Base-by-base conservation (phyloP, 2,888 invertebrate genomes). In the Argyresthia albistria region DNA sequence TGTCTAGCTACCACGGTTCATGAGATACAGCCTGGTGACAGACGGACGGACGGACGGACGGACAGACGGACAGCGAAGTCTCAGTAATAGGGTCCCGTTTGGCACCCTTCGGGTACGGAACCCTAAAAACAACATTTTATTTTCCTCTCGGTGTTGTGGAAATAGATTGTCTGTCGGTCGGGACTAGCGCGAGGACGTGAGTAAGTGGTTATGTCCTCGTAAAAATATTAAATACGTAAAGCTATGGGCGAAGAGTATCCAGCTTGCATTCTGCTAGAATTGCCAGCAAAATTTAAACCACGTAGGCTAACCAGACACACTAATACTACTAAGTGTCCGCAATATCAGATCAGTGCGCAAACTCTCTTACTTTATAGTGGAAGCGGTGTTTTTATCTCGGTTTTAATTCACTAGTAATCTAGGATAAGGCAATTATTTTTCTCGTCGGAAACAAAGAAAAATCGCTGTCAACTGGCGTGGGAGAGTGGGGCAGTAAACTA, bases 401-500 rank as follows among this genome's bases (percentile, higher is more conserved):
- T 35, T 47, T 47, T 47, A 47, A 47, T 47, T 47, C 35, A 35
- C 47, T 47, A 35, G 47, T 47, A 47, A 47, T 48, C 37, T 48
- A 37, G 36, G 48, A 48, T 48, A 37, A 48, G 15, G 63, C 60
- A 61, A 63, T 66, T 64, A 63, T 59, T 67, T 65, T 63, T 63
- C 59, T 56, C 45, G 43, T 62, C 15, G 63, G 65, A 66, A 66
- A 66, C 65, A 70, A 69, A 67, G 66, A 65, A 60, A 61, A 65
- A 65, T 66, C 64, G 61, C 63, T 58, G 53, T 46, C 51, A 53
- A 46, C 57, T 55, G 59, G 59, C 54, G 52, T 57, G 57, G 51
- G 58, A 55, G 59, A 60, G 64, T 65, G 63, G 66, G 70, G 65
- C 64, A 63, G 60, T 66, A 60, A 65, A 65, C 62, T 68, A 63